Evolutionary conservation across 2,888 invertebrate genomes (phyloP), one percentile per base, ranked within the genome.

Genomic region (Dynastes maya): DNA sequence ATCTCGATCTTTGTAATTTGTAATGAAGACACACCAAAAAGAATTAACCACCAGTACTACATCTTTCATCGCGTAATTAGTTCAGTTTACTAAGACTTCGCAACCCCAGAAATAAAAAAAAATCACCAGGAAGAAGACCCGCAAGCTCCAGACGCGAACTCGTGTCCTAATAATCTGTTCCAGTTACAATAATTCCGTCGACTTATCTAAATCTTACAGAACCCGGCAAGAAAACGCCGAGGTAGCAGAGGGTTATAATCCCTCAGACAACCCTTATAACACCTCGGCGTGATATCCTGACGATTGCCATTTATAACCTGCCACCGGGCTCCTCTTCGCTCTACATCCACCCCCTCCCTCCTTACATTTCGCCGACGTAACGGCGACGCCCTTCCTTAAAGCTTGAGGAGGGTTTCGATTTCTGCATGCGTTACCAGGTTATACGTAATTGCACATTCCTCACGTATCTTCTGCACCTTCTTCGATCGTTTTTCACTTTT

Each of bases 251-350:
- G 76, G 76, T 76, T 76, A 76, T 76, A 76, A 76, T 76, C 63
- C 76, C 64, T 65, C 64, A 76, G 64, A 64, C 71, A 71, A 55
- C 71, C 71, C 63, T 63, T 74, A 64, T 74, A 74, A 61, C 63
- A 64, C 76, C 64, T 65, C 51, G 49, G 49, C 76, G 76, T 76
- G 61, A 76, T 76, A 76, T 76, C 76, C 65, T 65, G 76, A 76
- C 76, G 76, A 76, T 76, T 76, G 76, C 76, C 76, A 76, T 76
- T 76, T 76, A 76, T 76, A 76, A 65, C 76, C 76, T 71, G 11
- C 9, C 45, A 45, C 55, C 71, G 32, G 27, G 8, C 45, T 45
- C 45, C 4, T 9, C 8, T 45, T 45, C 45, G 45, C 45, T 16
- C 16, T 6, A 4, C 32, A 4, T 16, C 40, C 40, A 13, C 22